phyloP scores from a whole-genome alignment of 2,113 vertebrate species.

The Neopipo cinnamomea region DNA sequence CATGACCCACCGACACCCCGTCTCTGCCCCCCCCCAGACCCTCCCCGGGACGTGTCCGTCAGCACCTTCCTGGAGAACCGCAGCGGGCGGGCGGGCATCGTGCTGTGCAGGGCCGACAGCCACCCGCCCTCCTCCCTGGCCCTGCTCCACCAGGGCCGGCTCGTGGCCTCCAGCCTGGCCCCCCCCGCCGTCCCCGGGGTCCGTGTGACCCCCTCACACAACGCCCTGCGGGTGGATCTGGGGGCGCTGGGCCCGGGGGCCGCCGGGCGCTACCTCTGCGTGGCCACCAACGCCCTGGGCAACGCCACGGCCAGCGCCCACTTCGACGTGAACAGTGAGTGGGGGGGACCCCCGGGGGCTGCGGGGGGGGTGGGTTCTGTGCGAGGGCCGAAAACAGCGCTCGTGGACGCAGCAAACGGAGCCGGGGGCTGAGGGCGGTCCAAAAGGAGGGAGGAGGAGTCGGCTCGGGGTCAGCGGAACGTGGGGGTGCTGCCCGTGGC shows the following conservation, averaged over 20 bases:
- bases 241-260: background rate
- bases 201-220: background rate
- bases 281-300: slow-evolving; percentile 65
- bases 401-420: rapidly evolving
- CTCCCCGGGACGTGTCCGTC: slow-evolving; percentile 51
- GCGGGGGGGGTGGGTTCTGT: background rate
- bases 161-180: slow-evolving; percentile 60
- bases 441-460: rapidly evolving
- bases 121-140: slow-evolving; percentile 58
- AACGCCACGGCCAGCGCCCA: slow-evolving; percentile 25
- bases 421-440: background rate
- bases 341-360: background rate
- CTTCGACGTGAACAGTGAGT: slow-evolving; percentile 53
- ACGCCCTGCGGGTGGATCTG: slow-evolving; percentile 65
- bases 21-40: slow-evolving; percentile 16
- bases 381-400: background rate
- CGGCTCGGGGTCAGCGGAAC: rapidly evolving
- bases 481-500: rapidly evolving
- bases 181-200: rapidly evolving
- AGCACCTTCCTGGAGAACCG: slow-evolving; percentile 69
- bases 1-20: rapidly evolving
- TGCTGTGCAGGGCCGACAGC: slow-evolving; percentile 69
- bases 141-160: slow-evolving; percentile 6
- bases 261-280: slow-evolving; percentile 60
- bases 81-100: slow-evolving; percentile 46